Evolutionary conservation across 2,113 vertebrate genomes (phyloP).

Genomic region (Misgurnus mizolepis): DNA sequence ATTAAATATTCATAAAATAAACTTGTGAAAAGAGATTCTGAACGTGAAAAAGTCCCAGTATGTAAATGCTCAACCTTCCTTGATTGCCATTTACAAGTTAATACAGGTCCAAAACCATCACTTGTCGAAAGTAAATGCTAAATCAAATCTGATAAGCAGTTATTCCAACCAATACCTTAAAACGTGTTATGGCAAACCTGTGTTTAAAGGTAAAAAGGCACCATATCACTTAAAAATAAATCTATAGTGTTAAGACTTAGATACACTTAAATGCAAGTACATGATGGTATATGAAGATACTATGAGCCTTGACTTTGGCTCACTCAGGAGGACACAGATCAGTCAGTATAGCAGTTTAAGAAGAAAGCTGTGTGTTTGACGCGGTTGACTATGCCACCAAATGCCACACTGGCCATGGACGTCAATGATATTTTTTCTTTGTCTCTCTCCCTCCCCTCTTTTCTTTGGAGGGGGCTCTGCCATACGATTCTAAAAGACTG

Average conservation of each 20-base stretch:
- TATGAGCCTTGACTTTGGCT: slow-evolving; percentile 62
- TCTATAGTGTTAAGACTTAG: slow-evolving; percentile 76
- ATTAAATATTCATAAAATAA: slow-evolving; percentile 75
- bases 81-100: slow-evolving; percentile 65
- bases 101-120: slow-evolving; percentile 64
- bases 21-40: slow-evolving; percentile 58
- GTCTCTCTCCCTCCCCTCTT: slow-evolving; percentile 60
- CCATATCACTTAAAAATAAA: slow-evolving; percentile 74
- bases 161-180: slow-evolving; percentile 56
- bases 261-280: slow-evolving; percentile 64
- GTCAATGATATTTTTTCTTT: slow-evolving; percentile 56
- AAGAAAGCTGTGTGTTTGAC: slow-evolving; percentile 62
- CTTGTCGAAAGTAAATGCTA: slow-evolving; percentile 56
- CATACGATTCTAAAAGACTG: slow-evolving; percentile 42
- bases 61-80: slow-evolving; percentile 54
- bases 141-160: slow-evolving; percentile 49
- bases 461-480: slow-evolving; percentile 56
- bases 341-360: slow-evolving; percentile 63
- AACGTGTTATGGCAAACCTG: slow-evolving; percentile 69
- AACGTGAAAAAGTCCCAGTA: slow-evolving; percentile 58
- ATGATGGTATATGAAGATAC: slow-evolving; percentile 62
- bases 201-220: slow-evolving; percentile 73
- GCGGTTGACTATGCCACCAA: slow-evolving; percentile 54
- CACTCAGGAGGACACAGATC: slow-evolving; percentile 57
- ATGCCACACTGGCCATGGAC: slow-evolving; percentile 61